Conservation (phyloP, 2,113 vertebrate genomes). For the Beaufortia kweichowensis region DNA sequence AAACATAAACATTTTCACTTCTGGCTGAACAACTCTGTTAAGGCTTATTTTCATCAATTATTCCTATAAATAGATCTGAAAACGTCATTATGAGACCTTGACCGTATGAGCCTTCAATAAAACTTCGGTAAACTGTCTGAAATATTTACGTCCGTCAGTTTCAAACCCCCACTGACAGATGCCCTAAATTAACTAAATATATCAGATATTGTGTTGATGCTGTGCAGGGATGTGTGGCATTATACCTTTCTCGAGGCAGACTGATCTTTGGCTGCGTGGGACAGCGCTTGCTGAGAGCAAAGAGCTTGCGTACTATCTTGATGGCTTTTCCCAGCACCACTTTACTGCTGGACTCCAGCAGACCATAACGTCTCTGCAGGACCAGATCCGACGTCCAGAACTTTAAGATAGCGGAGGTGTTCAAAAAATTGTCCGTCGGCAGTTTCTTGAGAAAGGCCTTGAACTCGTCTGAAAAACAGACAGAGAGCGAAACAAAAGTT, state of each 20-base stretch:
- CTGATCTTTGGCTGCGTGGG: slow-evolving; percentile 87
- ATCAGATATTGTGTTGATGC: too few species aligned
- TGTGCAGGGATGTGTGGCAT: neutral
- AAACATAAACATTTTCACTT: too few species aligned
- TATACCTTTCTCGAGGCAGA: slow-evolving; percentile 90
- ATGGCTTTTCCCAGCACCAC: slow-evolving; percentile 84
- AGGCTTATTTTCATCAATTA: too few species aligned
- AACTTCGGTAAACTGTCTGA: too few species aligned
- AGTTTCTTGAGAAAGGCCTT: slow-evolving; percentile 87
- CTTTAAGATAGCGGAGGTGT: slow-evolving; percentile 85
- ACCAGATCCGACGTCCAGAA: slow-evolving; percentile 84
- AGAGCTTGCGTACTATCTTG: slow-evolving; percentile 87
- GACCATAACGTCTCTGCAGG: slow-evolving; percentile 86
- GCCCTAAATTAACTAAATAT: neutral
- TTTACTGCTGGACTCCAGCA: slow-evolving; percentile 82
- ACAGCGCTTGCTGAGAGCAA: slow-evolving; percentile 94
- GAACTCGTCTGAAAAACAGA: slow-evolving; percentile 82
- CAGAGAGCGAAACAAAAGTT: slow-evolving; percentile 21
- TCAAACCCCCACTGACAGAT: too few species aligned
- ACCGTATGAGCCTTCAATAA: too few species aligned
- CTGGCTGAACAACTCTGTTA: too few species aligned
- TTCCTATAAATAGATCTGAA: too few species aligned
- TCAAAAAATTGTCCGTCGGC: slow-evolving; percentile 87
- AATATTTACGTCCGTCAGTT: too few species aligned
- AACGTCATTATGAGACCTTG: too few species aligned